Evolutionary conservation across 2,113 vertebrate species (phyloP).

Genomic region (Xenopus tropicalis): DNA sequence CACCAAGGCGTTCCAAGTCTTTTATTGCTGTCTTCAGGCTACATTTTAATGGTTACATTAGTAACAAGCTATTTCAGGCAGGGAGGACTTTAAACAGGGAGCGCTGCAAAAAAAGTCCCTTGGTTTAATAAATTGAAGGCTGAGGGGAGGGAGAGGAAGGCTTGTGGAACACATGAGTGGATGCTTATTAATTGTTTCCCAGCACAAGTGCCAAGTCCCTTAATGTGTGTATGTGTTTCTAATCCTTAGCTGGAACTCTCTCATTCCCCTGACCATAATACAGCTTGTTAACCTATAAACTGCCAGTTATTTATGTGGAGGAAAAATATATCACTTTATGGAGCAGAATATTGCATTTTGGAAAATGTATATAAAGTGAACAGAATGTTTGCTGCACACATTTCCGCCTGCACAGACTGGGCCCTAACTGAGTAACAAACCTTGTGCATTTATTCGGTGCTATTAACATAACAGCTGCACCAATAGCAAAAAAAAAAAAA

Average conservation of each 20-base stretch:
- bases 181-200: slow-evolving; percentile 72
- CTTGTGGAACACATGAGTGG: slow-evolving; percentile 65
- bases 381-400: background rate
- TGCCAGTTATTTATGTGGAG: background rate
- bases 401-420: background rate
- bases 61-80: slow-evolving; percentile 71
- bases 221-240: slow-evolving; percentile 4
- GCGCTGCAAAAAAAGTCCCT: slow-evolving; percentile 48
- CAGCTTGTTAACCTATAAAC: slow-evolving; percentile 1
- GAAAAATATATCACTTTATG: background rate
- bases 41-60: slow-evolving; percentile 87
- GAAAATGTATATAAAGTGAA: slow-evolving; percentile 1
- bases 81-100: slow-evolving; percentile 57
- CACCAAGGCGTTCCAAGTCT: slow-evolving; percentile 73
- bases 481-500: background rate
- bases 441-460: background rate
- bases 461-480: background rate
- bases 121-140: slow-evolving; percentile 67
- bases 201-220: slow-evolving; percentile 51
- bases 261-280: background rate
- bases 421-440: background rate
- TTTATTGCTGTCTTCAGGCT: slow-evolving; percentile 92
- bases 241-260: slow-evolving; percentile 45
- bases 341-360: background rate
- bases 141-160: slow-evolving; percentile 60